Base-by-base conservation (phyloP, 2,888 invertebrate species). In the Hermaeophaga mercurialis region DNA sequence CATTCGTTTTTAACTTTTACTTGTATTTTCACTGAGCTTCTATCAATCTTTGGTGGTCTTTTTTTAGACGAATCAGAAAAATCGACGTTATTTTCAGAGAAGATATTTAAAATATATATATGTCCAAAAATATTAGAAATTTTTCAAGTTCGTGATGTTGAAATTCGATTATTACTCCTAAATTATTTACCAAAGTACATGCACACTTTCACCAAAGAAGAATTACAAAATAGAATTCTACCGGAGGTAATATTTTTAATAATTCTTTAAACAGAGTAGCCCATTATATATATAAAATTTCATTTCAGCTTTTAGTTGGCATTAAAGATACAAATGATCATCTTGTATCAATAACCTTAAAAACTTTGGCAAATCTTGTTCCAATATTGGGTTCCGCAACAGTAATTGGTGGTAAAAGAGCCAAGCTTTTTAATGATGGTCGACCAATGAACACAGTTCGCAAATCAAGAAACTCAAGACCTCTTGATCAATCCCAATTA, bases 241-340 rank as follows among this genome's bases (percentile, higher is more conserved):
- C 94, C 94, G n/a, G 92, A 94, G 83, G 89, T 88, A 77, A 54
- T 49, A 1, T n/a, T 18, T 53, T 43, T 55, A 31, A 45, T 22
- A 22, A 7, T n/a, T 60, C 19, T 33, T 44, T 15, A 18, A 4
- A 14, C 15, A 5, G n/a, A 43, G 7, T 12, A n/a, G 6, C 1
- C n/a, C 3, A 14, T 43, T 48, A 24, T 7, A 31, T 31, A 15
- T 19, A 22, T 43, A 60, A 60, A 58, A 22, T 22, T 22, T 22
- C 6, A 22, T 82, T 82, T 49, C 78, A 89, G 86, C 78, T 95
- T 47, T 80, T 94, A 31, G 83, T 93, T 26, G 95, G 94, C 2
- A 88, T 96, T 65, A 90, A 91, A 75, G 95, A 96, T 72, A 87
- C 85, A 1, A 90, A 92, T 76, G 92, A 95, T 74, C 82, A 82